Base-by-base conservation (phyloP, 2,113 vertebrate species). In the Hepsetus odoe region DNA sequence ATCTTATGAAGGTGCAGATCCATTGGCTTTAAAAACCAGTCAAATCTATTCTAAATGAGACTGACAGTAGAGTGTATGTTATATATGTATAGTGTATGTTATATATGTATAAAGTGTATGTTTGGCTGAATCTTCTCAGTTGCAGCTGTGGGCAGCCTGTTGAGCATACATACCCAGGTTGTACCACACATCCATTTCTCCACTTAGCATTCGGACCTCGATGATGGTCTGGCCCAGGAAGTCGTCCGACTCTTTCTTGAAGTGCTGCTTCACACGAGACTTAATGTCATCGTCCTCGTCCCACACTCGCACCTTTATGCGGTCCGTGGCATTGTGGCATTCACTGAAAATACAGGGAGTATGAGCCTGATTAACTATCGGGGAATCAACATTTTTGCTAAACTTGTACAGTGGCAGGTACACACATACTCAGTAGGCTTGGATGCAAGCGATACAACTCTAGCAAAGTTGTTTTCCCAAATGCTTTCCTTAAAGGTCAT, bases 121-220 rank as follows among this genome's bases (percentile, higher is more conserved):
- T 13, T 46, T 6, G 7, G 14, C 7, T 46, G 44, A 9, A 2
- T 6, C 14, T 46, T 6, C 14, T 38, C 35, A 4, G 4, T 38
- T 38, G 35, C 9, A 38, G 35, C n/a, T n/a, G 16, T 46, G 26
- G 10, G 67, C 62, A 26, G 12, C 30, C 22, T 30, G 38, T 73
- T 22, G 16, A n/a, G 24, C 55, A 30, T 7, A 78, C 92, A 18
- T 92, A 99, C 98, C 98, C 82, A 99, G 90, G 84, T 99, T 99
- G 89, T 99, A 99, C 97, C 98, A 99, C 46, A 99, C 98, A 51
- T 99, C 98, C 98, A 99, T 99, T 87, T 99, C 97, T 72, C 98
- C 97, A 26, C 98, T 99, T 72, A 99, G 89, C 16, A 95, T 99
- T 83, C 97, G 95, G 55, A 99, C 98, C 92, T 99, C 98, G 20